phyloP scores from a whole-genome alignment of 1,140 invertebrate genomes.

The Diorhabda elongata region DNA sequence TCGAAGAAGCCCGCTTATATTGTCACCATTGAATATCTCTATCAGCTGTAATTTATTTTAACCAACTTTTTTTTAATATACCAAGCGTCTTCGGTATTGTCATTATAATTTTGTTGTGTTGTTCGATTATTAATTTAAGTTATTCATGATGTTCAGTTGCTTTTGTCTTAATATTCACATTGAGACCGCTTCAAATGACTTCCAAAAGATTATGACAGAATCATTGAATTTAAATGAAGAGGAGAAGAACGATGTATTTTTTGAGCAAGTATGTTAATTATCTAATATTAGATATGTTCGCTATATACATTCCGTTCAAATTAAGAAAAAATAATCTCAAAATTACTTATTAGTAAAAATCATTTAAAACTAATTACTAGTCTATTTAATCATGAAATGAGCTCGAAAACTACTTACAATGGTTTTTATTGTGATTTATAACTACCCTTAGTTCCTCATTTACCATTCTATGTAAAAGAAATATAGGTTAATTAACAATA shows the following conservation, averaged over 20 bases:
- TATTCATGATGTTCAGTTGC: conserved; percentile 42
- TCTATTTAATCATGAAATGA: no score
- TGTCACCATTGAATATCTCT: not conserved
- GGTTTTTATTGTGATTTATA: no score
- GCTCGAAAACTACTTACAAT: no score
- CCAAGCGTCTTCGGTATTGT: not conserved
- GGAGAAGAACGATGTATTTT: conserved; percentile 47
- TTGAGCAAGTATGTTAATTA: conserved; percentile 45
- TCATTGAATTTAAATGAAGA: conserved; percentile 43
- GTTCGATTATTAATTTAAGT: not conserved
- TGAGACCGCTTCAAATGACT: conserved; percentile 45
- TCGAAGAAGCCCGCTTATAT: not conserved
- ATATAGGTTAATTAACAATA: no score
- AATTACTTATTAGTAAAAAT: no score
- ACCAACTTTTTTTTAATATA: not conserved
- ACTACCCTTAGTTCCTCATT: no score
- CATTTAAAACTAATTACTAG: no score
- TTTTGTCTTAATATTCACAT: conserved; percentile 54
- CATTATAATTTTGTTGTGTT: conserved; percentile 1
- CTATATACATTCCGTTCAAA: conserved; percentile 12
- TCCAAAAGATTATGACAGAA: conserved; percentile 43
- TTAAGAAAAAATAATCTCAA: not conserved
- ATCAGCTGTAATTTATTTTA: not conserved
- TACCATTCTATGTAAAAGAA: no score
- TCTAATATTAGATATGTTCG: conserved; percentile 11